Evolutionary conservation across 2,888 invertebrate species (phyloP), one percentile per base, ranked within the genome.

Genomic region (Lutraria lutraria): DNA sequence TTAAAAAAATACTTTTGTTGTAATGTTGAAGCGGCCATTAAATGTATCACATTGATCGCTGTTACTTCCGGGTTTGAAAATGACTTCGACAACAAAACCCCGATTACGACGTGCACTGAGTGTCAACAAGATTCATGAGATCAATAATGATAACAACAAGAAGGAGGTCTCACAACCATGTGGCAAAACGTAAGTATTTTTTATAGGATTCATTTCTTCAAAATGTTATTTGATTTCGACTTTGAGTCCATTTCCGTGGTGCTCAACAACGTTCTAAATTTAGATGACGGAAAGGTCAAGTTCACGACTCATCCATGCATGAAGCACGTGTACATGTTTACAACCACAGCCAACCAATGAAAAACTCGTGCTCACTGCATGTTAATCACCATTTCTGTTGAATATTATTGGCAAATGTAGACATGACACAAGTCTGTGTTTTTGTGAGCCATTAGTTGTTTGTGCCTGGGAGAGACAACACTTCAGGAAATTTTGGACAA

Each of bases 141-240:
- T 93, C 0, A 92, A 87, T 16, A 93, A 90, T 88, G 93, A 93
- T 79, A 91, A 90, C 53, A 92, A 92, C 54, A 92, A 91, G 80
- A 93, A 92, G 86, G 93, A 94, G 54, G 89, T 91, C 43, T 72
- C 90, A 13, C 91, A 91, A 80, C 93, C 93, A 52, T 92, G 92
- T 72, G 95, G 94, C 54, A 94, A 94, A 88, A 91, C 93, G 95
- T 95, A 90, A 94, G 94, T 93, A 79, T 53, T 72, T 25, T 34
- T 52, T 52, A 0, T 25, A 8, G 31, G 31, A 76, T 31, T 76
- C 16, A 34, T 25, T 76, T 34, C 13, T 34, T 16, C 31, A 76
- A 31, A 31, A 34, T 34, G 63, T 63, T 12, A 25, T 25, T n/a
- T 63, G 25, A 34, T 31, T 31, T 25, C 31, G 31, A 31, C 72